Evolutionary conservation across 2,888 invertebrate species (phyloP).

Genomic region (Calliopum simillimum): DNA sequence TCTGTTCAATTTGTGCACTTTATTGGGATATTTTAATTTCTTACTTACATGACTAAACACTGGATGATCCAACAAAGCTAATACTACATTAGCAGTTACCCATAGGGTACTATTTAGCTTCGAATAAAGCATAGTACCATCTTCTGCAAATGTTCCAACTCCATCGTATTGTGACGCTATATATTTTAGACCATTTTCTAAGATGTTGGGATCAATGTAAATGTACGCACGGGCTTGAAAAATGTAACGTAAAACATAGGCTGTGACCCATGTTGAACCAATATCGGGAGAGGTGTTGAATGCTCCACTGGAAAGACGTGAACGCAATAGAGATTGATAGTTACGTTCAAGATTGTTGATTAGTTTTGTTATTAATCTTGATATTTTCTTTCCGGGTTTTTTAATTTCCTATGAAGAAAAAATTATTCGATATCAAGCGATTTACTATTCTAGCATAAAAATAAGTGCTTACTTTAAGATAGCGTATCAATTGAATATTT

Average conservation of each 20-base stretch:
- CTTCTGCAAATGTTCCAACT: constrained; percentile 84
- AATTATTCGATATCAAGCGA: no score
- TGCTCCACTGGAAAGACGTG: constrained; percentile 86
- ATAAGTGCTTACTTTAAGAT: constrained; percentile 76
- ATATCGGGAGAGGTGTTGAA: constrained; percentile 80
- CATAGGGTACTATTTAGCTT: constrained; percentile 76
- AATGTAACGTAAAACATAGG: constrained; percentile 83
- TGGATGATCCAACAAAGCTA: constrained; percentile 75
- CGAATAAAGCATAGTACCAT: constrained; percentile 78
- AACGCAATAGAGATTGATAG: constrained; percentile 91
- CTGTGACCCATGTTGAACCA: constrained; percentile 85
- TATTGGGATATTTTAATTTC: no score
- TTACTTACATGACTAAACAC: no score
- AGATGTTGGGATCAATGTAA: constrained; percentile 75
- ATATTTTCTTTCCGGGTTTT: constrained; percentile 78
- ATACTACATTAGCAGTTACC: constrained; percentile 81
- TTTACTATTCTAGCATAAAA: not conserved
- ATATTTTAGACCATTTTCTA: constrained; percentile 77
- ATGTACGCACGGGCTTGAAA: constrained; percentile 77
- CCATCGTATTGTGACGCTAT: constrained; percentile 75
- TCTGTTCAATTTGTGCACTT: no score
- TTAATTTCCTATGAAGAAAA: constrained; percentile 52
- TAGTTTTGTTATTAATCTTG: constrained; percentile 73
- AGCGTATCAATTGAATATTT: constrained; percentile 81
- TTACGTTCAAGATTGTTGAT: constrained; percentile 78